Conservation (phyloP, 2,888 invertebrate genomes). For the Agrilus biguttatus region DNA sequence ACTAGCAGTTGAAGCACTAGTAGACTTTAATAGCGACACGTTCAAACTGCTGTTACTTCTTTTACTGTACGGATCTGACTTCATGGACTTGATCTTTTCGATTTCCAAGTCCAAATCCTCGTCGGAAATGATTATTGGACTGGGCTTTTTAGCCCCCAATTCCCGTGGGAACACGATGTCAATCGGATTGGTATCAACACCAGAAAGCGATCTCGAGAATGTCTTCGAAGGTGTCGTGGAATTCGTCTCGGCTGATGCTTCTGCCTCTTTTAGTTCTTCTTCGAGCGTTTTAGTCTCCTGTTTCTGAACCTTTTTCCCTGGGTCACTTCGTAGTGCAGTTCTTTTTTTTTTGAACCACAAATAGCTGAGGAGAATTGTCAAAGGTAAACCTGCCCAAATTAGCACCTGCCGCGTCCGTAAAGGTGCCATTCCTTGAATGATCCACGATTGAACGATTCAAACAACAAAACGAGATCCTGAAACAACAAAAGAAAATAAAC, state of each 20-base stretch:
- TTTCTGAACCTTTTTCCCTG: slow-evolving; percentile 31
- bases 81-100: slow-evolving; percentile 43
- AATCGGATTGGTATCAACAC: slow-evolving; percentile 52
- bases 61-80: slow-evolving; percentile 12
- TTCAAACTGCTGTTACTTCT: too few relatives aligned
- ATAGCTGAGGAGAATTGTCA: slow-evolving; percentile 64
- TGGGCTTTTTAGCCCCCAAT: slow-evolving; percentile 28
- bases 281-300: slow-evolving; percentile 21
- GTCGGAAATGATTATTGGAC: slow-evolving; percentile 45
- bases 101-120: slow-evolving; percentile 56
- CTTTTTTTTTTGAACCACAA: slow-evolving; percentile 74
- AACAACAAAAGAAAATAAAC: slow-evolving; percentile 12
- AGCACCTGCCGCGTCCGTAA: slow-evolving; percentile 52
- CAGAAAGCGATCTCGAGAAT: slow-evolving; percentile 32
- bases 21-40: too few relatives aligned
- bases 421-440: slow-evolving; percentile 56
- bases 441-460: slow-evolving; percentile 54
- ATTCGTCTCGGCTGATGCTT: background rate
- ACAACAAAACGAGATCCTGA: slow-evolving; percentile 29
- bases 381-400: slow-evolving; percentile 65
- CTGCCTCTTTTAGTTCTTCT: slow-evolving; percentile 34
- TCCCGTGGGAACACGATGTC: slow-evolving; percentile 39
- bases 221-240: slow-evolving; percentile 28
- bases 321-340: slow-evolving; percentile 59
- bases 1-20: too few relatives aligned